phyloP scores from a whole-genome alignment of 2,797 vertebrate genomes.

The Eospalax fontanierii region DNA sequence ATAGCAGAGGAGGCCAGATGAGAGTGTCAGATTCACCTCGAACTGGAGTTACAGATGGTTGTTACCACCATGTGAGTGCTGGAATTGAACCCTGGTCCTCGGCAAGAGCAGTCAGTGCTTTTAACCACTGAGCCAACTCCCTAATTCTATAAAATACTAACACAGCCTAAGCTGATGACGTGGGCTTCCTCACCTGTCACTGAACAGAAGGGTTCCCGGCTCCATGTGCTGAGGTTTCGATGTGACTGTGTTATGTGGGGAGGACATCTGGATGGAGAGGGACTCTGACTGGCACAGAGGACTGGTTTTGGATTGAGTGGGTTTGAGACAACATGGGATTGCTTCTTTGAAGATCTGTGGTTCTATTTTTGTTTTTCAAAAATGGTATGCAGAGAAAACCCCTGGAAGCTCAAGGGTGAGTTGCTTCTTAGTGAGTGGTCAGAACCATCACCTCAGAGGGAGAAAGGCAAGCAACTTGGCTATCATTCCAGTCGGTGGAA shows the following conservation, averaged over 20 bases:
- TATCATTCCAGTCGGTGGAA: background rate
- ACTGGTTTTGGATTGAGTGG: background rate
- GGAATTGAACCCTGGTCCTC: too few relatives aligned
- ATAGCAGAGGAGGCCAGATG: too few relatives aligned
- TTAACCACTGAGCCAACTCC: too few relatives aligned
- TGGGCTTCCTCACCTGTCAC: background rate
- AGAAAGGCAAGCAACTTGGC: background rate
- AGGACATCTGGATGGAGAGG: too few relatives aligned
- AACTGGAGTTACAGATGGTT: too few relatives aligned
- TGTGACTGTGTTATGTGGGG: background rate
- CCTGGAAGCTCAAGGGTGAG: background rate
- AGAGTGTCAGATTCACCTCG: too few relatives aligned
- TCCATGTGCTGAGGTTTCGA: background rate
- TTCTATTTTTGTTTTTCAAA: slow-evolving; percentile 1
- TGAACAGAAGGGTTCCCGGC: background rate
- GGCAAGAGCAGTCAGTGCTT: too few relatives aligned
- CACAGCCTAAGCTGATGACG: background rate
- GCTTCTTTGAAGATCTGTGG: background rate
- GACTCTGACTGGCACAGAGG: background rate
- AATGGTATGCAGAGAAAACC: background rate
- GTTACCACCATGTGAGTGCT: too few relatives aligned
- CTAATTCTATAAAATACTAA: too few relatives aligned
- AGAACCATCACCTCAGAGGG: background rate
- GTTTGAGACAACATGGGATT: background rate
- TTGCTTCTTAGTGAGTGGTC: background rate